Evolutionary conservation across 2,797 vertebrate species (phyloP), one percentile per base, ranked within the genome.

Genomic region (Gymnodraco acuticeps): DNA sequence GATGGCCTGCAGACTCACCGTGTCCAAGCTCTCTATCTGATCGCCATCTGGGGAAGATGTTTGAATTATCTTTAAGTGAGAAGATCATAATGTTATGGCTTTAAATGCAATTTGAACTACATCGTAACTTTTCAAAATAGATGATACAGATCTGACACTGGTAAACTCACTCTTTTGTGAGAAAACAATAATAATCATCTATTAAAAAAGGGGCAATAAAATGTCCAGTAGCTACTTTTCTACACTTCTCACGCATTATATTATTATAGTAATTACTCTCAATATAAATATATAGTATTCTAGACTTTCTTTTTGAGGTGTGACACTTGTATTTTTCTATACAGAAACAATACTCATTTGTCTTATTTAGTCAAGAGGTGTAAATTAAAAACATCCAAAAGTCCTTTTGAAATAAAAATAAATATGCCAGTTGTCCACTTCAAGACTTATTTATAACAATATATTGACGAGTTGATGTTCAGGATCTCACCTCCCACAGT

Each of bases 1-100:
- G 54, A 99, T 98, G 15, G 98, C 98, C 93, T 99, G 98, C 78
- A 99, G 93, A 90, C 98, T 99, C 76, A 99, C 97, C 47, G 97
- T 96, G 93, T 99, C 98, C 96, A 99, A 97, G 82, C 93, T 96
- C 73, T 99, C 98, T 83, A 99, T 96, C 82, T 97, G 98, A 90
- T 99, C 98, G 51, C 95, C 97, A 93, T 99, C 98, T 99, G 64
- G 10, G 52, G 11, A 50, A 68, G 68, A 2, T 3, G 71, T 58
- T 19, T 23, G 12, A 77, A n/a, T 62, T 13, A 5, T 54, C 3
- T 59, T 58, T 2, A 27, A 61, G 20, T 31, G 19, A 43, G 10
- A 64, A 6, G 31, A 54, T 23, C 1, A 15, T 20, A 38, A 46
- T 20, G 50, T 48, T 46, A 27, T 62, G 27, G 47, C 19, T 23